phyloP scores from a whole-genome alignment of 2,113 vertebrate genomes.

The Tympanuchus pallidicinctus region DNA sequence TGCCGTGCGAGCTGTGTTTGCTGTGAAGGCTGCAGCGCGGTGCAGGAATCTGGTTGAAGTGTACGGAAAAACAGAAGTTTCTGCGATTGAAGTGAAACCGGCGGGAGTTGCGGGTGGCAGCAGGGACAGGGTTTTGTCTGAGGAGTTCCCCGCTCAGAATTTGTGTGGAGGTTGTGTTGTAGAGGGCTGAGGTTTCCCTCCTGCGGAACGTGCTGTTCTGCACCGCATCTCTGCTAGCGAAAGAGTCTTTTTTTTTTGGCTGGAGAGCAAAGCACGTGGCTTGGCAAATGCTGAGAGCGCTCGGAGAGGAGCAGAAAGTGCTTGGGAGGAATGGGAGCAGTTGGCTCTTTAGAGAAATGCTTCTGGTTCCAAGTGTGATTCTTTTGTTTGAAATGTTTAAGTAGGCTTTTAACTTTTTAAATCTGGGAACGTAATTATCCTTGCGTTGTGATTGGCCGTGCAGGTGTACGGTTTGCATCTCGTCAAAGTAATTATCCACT shows the following conservation, averaged over 20 bases:
- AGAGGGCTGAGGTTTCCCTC: not conserved
- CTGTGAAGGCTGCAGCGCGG: not conserved
- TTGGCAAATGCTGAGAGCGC: not conserved
- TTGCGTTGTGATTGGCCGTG: not conserved
- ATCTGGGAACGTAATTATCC: not conserved
- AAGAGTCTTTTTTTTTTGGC: not conserved
- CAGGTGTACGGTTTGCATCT: not conserved
- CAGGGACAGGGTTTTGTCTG: not conserved
- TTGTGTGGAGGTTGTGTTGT: not conserved
- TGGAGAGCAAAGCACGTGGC: not conserved
- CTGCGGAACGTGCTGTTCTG: not conserved
- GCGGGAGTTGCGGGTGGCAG: not conserved
- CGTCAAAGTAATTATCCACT: not conserved
- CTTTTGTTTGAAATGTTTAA: not conserved
- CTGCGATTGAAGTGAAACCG: fast-evolving
- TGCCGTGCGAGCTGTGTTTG: not conserved
- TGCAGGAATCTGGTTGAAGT: not conserved
- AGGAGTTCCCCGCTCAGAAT: not conserved
- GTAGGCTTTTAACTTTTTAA: not conserved
- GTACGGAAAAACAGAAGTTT: not conserved
- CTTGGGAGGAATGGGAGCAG: not conserved
- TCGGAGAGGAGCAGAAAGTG: not conserved
- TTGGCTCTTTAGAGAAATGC: not conserved
- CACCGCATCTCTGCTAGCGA: not conserved
- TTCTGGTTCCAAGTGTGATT: not conserved